A percentile compares a stretch with the other conserved stretches of the same genome.
Conservation (phyloP, 2,888 invertebrate species). For the Cylindroiulus punctatus region DNA sequence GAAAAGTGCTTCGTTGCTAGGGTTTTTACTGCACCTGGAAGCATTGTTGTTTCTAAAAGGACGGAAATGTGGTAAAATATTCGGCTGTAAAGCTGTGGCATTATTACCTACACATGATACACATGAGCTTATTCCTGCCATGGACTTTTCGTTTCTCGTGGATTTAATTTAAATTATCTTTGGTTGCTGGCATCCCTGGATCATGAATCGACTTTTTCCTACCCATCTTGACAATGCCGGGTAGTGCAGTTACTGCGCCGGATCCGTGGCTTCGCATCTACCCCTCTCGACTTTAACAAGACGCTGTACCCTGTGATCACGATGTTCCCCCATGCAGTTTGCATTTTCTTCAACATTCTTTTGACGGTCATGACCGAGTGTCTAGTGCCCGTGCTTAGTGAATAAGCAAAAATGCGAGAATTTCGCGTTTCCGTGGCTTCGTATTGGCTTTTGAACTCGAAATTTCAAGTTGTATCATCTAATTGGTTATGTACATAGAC, state of each 20-base stretch:
- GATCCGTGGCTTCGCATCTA: neutral
- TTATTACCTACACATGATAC: slow-evolving; percentile 45
- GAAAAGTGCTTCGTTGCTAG: neutral
- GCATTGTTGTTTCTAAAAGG: neutral
- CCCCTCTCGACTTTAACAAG: neutral
- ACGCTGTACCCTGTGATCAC: slow-evolving; percentile 18
- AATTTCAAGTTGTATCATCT: slow-evolving; percentile 41
- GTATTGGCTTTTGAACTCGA: too few species aligned
- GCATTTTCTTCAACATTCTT: neutral
- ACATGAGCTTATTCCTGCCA: slow-evolving; percentile 45
- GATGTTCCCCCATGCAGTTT: neutral
- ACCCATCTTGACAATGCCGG: neutral
- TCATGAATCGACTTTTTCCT: neutral
- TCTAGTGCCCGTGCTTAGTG: neutral
- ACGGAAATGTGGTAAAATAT: slow-evolving; percentile 24
- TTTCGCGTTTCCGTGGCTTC: neutral
- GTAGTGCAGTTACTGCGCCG: neutral
- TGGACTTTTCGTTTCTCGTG: neutral
- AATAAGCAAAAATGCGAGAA: neutral
- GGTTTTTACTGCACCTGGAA: neutral
- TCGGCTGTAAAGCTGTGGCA: slow-evolving; percentile 3
- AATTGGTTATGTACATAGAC: slow-evolving; percentile 15
- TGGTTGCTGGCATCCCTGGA: slow-evolving; percentile 43
- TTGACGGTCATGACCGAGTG: neutral
- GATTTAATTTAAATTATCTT: neutral